phyloP scores from a whole-genome alignment of 2,113 vertebrate species.

The Crotalus viridis region DNA sequence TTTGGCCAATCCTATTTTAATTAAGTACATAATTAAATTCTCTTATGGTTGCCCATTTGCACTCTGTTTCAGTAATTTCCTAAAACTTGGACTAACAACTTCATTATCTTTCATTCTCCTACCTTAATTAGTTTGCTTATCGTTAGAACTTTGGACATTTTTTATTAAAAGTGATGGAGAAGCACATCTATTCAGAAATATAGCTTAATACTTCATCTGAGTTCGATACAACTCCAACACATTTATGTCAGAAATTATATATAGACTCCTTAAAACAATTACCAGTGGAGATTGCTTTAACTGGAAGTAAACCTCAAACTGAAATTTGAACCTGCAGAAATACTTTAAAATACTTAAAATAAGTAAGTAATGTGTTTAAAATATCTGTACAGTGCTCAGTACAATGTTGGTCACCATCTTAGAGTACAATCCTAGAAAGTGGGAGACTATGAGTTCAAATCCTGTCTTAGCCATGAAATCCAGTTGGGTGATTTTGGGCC shows the following conservation, averaged over 20 bases:
- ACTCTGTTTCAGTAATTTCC: constrained; percentile 9
- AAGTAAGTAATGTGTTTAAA: neutral
- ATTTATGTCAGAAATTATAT: neutral
- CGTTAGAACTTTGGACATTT: neutral
- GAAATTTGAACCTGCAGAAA: neutral
- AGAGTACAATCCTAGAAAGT: neutral
- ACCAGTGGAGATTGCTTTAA: neutral
- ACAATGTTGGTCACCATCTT: neutral
- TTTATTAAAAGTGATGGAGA: neutral
- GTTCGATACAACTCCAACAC: neutral
- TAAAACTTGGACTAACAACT: constrained; percentile 24
- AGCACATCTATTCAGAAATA: neutral
- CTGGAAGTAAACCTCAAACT: neutral
- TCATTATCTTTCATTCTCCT: neutral
- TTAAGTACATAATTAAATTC: constrained; percentile 16
- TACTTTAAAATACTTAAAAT: neutral
- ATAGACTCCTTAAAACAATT: neutral
- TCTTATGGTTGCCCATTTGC: neutral
- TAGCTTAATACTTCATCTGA: neutral
- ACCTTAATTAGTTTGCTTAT: neutral
- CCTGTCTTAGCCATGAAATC: neutral
- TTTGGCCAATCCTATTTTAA: constrained; percentile 21
- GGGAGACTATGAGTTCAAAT: neutral
- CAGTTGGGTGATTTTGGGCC: neutral
- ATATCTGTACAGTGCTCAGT: neutral